Evolutionary conservation across 37 sponge, comb jelly and placozoan genomes (phyloP).

Genomic region (Aplysina aerophoba): DNA sequence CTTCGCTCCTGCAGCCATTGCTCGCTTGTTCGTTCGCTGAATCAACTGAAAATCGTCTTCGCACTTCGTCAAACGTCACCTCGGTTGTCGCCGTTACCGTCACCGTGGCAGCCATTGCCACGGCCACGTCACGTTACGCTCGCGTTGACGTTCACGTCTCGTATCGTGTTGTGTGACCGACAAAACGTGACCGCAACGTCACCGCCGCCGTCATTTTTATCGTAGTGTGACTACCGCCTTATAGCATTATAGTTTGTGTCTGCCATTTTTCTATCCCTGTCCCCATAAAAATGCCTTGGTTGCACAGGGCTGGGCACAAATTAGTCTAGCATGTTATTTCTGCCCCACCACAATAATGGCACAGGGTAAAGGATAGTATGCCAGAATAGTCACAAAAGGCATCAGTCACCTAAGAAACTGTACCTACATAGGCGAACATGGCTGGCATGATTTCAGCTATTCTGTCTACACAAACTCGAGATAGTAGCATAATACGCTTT

Average conservation of each 20-base stretch:
- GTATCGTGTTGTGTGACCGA: not conserved
- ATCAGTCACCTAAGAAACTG: too few relatives aligned
- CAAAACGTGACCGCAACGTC: not conserved
- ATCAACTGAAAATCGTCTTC: not conserved
- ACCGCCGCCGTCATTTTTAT: not conserved
- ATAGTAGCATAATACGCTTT: too few relatives aligned
- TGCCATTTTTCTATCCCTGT: too few relatives aligned
- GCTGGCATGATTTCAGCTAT: too few relatives aligned
- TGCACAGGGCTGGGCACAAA: too few relatives aligned
- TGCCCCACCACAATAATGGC: too few relatives aligned
- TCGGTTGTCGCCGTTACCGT: not conserved
- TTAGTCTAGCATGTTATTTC: too few relatives aligned
- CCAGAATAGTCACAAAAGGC: too few relatives aligned
- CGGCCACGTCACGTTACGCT: not conserved
- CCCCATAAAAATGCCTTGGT: too few relatives aligned
- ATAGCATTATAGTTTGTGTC: not conserved
- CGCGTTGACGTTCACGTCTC: slow-evolving; percentile 8
- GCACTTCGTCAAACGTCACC: not conserved
- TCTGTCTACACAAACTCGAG: too few relatives aligned
- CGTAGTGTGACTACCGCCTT: slow-evolving; percentile 17
- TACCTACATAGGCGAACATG: too few relatives aligned
- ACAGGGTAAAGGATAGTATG: too few relatives aligned
- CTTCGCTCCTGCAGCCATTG: not conserved
- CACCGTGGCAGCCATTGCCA: not conserved
- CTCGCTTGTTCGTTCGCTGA: not conserved